Evolutionary conservation across 2,113 vertebrate genomes (phyloP).

Genomic region (Oreochromis aureus): DNA sequence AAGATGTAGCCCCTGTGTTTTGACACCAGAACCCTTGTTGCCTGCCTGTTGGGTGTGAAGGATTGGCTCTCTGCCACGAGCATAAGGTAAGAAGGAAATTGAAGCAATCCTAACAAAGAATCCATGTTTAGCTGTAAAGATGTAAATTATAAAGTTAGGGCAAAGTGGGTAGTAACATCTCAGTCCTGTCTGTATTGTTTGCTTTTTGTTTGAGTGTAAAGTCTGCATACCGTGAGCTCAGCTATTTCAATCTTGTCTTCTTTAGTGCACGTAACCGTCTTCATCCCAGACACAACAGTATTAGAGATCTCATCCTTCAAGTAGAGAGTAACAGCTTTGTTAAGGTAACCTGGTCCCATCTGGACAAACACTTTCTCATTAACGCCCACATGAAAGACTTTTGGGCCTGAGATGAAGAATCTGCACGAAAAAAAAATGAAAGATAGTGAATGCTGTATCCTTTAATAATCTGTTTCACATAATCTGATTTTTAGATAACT

Average conservation of each 20-base stretch:
- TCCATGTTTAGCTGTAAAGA: constrained; percentile 33
- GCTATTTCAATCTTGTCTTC: background rate
- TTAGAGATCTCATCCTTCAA: background rate
- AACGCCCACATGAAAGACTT: constrained; percentile 68
- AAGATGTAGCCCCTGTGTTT: constrained; percentile 75
- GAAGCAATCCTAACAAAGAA: rapidly evolving
- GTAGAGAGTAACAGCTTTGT: constrained; percentile 15
- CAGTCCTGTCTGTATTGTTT: background rate
- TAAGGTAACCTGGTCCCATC: background rate
- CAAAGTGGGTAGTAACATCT: background rate
- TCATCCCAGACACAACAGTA: background rate
- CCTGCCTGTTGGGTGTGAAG: rapidly evolving
- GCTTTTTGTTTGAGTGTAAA: background rate
- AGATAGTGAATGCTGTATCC: background rate
- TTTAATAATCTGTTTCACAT: background rate
- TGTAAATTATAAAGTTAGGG: background rate
- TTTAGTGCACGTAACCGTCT: rapidly evolving
- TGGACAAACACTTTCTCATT: constrained; percentile 68
- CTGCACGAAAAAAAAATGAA: constrained; percentile 23
- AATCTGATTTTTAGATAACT: background rate
- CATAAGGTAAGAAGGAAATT: constrained; percentile 1
- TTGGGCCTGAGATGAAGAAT: constrained; percentile 70
- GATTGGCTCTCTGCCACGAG: constrained; percentile 53
- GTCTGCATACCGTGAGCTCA: constrained; percentile 60
- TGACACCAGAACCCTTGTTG: constrained; percentile 57